phyloP scores from a whole-genome alignment of 2,113 vertebrate species.

The Hippopotamus amphibius region DNA sequence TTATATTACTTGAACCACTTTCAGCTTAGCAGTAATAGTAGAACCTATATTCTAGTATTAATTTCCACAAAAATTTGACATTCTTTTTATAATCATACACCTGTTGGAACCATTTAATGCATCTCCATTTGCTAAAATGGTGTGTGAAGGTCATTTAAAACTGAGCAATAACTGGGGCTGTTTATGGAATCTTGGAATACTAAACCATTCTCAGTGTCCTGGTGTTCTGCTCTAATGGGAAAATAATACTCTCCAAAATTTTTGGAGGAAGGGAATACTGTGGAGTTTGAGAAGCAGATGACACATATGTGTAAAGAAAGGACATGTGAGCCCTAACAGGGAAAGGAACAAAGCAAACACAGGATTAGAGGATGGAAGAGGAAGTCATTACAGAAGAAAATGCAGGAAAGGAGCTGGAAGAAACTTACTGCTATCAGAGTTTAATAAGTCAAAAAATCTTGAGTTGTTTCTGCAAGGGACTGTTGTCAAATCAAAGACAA shows the following conservation, averaged over 20 bases:
- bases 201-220: conserved; percentile 49
- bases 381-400: neutral
- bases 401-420: neutral
- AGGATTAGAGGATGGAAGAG: neutral
- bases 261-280: conserved; percentile 63
- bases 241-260: conserved; percentile 60
- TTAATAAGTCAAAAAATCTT: neutral
- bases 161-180: conserved; percentile 66
- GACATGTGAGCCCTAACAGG: neutral
- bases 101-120: conserved; percentile 78
- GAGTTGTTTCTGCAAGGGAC: neutral
- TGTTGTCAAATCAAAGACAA: neutral
- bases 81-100: conserved; percentile 84
- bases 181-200: conserved; percentile 71
- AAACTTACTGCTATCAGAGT: neutral
- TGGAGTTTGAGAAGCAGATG: conserved; percentile 69
- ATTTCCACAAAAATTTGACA: conserved; percentile 77
- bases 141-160: conserved; percentile 64
- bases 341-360: neutral
- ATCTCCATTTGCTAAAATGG: conserved; percentile 74
- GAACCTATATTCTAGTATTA: conserved; percentile 68
- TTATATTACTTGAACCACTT: conserved; percentile 81
- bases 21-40: conserved; percentile 76
- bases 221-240: conserved; percentile 63
- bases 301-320: neutral